These are phyloP conservation scores for Furcula furcula DNA, from an alignment of 2,888 invertebrate genomes.

Conservation along the genomic window DNA sequence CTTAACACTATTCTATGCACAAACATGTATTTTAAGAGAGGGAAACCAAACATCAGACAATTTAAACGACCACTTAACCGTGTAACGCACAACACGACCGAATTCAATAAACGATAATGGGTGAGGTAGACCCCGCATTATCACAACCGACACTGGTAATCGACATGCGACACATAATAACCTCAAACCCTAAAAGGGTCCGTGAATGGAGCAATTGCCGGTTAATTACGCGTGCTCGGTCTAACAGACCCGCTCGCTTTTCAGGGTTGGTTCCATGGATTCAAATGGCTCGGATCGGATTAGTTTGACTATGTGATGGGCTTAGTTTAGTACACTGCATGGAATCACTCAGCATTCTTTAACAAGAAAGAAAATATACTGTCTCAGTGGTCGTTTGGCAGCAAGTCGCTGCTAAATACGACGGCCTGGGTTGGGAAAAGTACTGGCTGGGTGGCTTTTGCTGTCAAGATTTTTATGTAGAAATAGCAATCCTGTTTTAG, in stretches of 20 bases:
- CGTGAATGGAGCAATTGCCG: conserved; percentile 56
- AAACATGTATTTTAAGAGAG: background rate
- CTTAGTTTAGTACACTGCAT: no score
- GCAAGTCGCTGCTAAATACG: no score
- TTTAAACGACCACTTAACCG: conserved; percentile 8
- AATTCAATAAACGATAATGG: conserved; percentile 27
- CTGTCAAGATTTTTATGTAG: no score
- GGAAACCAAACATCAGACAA: conserved; percentile 1
- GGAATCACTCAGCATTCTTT: no score
- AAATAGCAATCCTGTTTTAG: no score
- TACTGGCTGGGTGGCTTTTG: no score
- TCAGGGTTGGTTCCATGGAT: conserved; percentile 27
- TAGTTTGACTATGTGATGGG: no score
- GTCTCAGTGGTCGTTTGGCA: no score
- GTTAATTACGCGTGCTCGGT: conserved; percentile 52
- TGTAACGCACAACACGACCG: conserved; percentile 10
- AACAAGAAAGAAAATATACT: no score
- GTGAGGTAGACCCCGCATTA: conserved; percentile 32
- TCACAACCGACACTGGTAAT: conserved; percentile 47
- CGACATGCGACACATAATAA: conserved; percentile 53
- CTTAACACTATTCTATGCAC: conserved; percentile 12
- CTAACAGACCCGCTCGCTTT: conserved; percentile 25
- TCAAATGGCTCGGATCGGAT: no score
- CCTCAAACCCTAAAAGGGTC: conserved; percentile 50
- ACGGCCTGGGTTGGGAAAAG: no score